Evolutionary conservation across 2,797 vertebrate genomes (phyloP).

Genomic region (Rhinogobio ventralis): DNA sequence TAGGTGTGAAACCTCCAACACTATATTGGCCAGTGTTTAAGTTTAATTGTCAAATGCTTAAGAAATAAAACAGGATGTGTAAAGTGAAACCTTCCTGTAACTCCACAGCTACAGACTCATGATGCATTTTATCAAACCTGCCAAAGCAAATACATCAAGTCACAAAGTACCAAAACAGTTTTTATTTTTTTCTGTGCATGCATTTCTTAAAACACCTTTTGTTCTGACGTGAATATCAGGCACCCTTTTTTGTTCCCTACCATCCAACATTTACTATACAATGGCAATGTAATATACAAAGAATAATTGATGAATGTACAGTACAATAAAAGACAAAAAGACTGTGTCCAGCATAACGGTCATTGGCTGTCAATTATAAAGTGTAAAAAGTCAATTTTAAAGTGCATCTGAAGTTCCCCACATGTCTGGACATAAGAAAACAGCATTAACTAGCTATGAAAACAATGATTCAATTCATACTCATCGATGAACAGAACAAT

Average conservation of each 20-base stretch:
- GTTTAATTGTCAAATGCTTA: neutral
- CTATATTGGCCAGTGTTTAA: too few species aligned
- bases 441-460: neutral
- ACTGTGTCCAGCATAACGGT: neutral
- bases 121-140: neutral
- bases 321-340: conserved; percentile 19
- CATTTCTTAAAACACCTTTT: conserved; percentile 1
- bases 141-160: neutral
- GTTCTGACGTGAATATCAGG: neutral
- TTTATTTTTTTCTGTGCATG: conserved; percentile 20
- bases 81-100: neutral
- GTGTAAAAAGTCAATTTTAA: conserved; percentile 25
- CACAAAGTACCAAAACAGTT: conserved; percentile 2
- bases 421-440: neutral
- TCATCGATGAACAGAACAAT: neutral
- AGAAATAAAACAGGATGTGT: neutral
- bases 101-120: neutral
- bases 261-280: conserved; percentile 16
- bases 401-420: conserved; percentile 18
- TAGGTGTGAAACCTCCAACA: too few species aligned
- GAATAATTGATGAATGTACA: conserved; percentile 3
- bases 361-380: neutral
- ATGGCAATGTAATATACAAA: neutral
- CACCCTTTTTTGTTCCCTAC: conserved; percentile 27
- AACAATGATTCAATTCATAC: neutral